Evolutionary conservation across 1,140 invertebrate species (phyloP), one percentile per base, ranked within the genome.

Genomic region (Matsumurasca onukii): DNA sequence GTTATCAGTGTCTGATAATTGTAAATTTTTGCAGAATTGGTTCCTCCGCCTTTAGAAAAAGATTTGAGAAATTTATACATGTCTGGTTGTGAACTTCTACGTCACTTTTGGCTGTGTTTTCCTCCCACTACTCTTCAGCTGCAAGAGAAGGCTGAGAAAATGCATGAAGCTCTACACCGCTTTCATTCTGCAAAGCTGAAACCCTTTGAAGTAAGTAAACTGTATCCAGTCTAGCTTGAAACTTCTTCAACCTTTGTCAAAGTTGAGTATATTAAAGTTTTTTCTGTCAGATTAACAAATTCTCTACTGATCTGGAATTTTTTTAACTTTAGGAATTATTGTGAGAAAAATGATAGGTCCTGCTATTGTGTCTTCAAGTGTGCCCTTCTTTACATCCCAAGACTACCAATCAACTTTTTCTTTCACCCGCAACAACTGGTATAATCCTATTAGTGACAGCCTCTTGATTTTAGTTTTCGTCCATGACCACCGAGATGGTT

Each of bases 41-140:
- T 95, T 71, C 90, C 92, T 31, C 77, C 83, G 34, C 91, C 95
- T 75, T 84, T 96, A 66, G 91, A 94, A 77, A 85, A 86, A 45
- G 95, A 98, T 76, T 81, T 98, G 13, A 84, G 89, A 51, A 86
- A 89, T 69, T 81, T 96, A 31, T 98, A 98, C 81, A 83, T 90
- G 15, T 92, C 92, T 17, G 82, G 92, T 1, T 89, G 91, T 71
- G 95, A 98, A 82, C 81, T 98, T 51, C 79, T 98, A 5, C 86
- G 91, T 67, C 94, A 98, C 80, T 96, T 98, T 81, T 98, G 96
- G 95, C 84, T 88, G 29, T 93, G 93, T 79, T 97, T 98, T 82
- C 96, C 95, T 57, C 89, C 91, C 13, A 93, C 91, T 0, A 91
- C 89, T 5, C 84, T 88, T 39, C 85, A 88, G 63, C 79, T 90